Evolutionary conservation across 1,140 invertebrate genomes (phyloP), one percentile per base, ranked within the genome.

Genomic region (Ceratoteleas bidentatus): DNA sequence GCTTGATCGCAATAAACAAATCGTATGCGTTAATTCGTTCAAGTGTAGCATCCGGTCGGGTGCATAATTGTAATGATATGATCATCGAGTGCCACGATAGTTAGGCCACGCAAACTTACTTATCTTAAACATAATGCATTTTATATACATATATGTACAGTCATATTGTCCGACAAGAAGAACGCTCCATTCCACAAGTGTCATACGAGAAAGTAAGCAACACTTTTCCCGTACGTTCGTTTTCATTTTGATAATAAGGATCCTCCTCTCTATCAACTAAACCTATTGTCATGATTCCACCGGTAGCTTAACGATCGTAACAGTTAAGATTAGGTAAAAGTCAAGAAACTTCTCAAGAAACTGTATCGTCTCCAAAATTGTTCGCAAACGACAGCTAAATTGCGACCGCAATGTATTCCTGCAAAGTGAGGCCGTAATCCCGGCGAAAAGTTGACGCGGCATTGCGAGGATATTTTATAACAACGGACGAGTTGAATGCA

Each of bases 41-140:
- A 80, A 74, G 34, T 68, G 53, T 60, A 68, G 52, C 70, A 62
- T 70, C 70, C 54, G 57, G 58, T 64, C 34, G 33, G 78, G 43
- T 64, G 78, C 70, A 57, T 58, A 72, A 72, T 76, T 81, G 68
- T 83, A 83, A 73, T 68, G 76, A 74, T 82, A 83, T 65, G 75
- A 83, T 78, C 74, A 73, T 78, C 65, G 81, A 78, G 65, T 81
- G 83, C 75, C 83, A 78, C 69, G 66, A 81, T 72, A 84, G 73
- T 84, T 77, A 84, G 82, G 82, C 82, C 68, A 84, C 61, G 73
- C 82, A 84, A 81, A 84, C 75, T 84, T 84, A 75, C 69, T 75
- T 78, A 81, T 78, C 78, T 79, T 83, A 58, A 83, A 64, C 53
- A 70, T 83, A 70, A 78, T 70, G 75, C 81, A 79, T 83, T 83